Evolutionary conservation across 1,140 invertebrate species (phyloP).

Genomic region (Kradibia gibbosae): DNA sequence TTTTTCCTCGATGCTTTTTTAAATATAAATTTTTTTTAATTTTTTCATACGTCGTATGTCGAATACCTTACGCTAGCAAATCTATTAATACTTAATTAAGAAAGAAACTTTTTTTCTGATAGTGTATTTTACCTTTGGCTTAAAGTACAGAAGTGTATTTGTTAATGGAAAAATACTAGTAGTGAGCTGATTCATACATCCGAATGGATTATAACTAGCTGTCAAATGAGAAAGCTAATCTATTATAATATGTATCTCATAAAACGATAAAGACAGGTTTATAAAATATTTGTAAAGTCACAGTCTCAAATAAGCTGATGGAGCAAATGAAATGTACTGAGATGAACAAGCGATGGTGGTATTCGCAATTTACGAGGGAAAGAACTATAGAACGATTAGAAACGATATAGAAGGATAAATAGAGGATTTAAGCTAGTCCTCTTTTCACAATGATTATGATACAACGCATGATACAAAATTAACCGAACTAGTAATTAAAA

Average conservation of each 20-base stretch:
- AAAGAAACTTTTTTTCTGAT: too few species aligned
- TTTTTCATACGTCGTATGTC: too few species aligned
- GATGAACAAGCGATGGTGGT: not conserved
- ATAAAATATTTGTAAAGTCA: not conserved
- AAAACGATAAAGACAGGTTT: not conserved
- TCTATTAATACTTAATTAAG: too few species aligned
- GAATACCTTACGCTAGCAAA: too few species aligned
- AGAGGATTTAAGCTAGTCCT: not conserved
- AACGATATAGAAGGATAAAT: too few species aligned
- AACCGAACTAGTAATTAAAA: not conserved
- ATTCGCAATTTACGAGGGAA: not conserved
- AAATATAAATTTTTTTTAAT: too few species aligned
- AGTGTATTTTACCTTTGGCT: too few species aligned
- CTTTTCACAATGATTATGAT: too few species aligned
- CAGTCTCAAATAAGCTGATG: not conserved
- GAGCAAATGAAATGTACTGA: not conserved
- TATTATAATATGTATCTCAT: not conserved
- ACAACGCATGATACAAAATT: too few species aligned
- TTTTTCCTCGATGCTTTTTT: too few species aligned
- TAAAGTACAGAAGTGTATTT: too few species aligned
- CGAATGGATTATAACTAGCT: not conserved
- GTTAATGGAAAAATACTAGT: not conserved
- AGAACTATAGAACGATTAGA: not conserved
- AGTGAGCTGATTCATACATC: not conserved
- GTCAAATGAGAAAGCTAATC: not conserved